phyloP scores from a whole-genome alignment of 2,797 vertebrate genomes.

The Argyrosomus regius region DNA sequence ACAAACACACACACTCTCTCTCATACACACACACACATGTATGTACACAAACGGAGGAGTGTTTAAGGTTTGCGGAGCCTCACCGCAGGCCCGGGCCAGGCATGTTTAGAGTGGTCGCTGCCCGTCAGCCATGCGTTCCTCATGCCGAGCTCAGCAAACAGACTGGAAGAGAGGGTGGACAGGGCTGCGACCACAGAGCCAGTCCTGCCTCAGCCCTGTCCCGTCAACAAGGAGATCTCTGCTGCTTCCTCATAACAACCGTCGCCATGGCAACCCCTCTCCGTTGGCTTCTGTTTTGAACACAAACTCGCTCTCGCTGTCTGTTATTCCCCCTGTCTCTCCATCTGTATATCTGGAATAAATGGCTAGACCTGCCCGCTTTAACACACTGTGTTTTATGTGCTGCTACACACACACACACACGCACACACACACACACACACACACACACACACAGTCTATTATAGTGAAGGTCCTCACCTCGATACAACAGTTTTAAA shows the following conservation, averaged over 20 bases:
- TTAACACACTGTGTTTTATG: slow-evolving; percentile 20
- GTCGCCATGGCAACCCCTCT: slow-evolving; percentile 83
- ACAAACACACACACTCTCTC: slow-evolving; percentile 49
- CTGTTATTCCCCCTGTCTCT: slow-evolving; percentile 56
- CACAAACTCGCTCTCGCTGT: slow-evolving; percentile 66
- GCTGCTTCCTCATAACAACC: slow-evolving; percentile 78
- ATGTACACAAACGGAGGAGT: slow-evolving; percentile 53
- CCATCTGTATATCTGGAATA: slow-evolving; percentile 63
- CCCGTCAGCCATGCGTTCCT: slow-evolving; percentile 34
- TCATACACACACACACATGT: slow-evolving; percentile 14
- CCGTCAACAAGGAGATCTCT: slow-evolving; percentile 69
- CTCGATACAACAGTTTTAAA: slow-evolving; percentile 21
- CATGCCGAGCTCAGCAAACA: slow-evolving; percentile 42
- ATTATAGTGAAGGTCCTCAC: slow-evolving; percentile 6
- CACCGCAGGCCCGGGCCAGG: slow-evolving; percentile 19
- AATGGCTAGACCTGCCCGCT: slow-evolving; percentile 50
- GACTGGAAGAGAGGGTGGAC: slow-evolving; percentile 40
- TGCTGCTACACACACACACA: slow-evolving; percentile 6
- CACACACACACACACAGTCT: slow-evolving; percentile 12
- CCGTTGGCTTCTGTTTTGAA: slow-evolving; percentile 75
- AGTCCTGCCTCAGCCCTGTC: slow-evolving; percentile 43
- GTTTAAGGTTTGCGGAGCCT: slow-evolving; percentile 46
- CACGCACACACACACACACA: background rate
- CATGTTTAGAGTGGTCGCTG: slow-evolving; percentile 47
- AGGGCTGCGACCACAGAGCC: slow-evolving; percentile 45